Conservation (phyloP, 2,797 vertebrate species). For the Micromesistius poutassou region DNA sequence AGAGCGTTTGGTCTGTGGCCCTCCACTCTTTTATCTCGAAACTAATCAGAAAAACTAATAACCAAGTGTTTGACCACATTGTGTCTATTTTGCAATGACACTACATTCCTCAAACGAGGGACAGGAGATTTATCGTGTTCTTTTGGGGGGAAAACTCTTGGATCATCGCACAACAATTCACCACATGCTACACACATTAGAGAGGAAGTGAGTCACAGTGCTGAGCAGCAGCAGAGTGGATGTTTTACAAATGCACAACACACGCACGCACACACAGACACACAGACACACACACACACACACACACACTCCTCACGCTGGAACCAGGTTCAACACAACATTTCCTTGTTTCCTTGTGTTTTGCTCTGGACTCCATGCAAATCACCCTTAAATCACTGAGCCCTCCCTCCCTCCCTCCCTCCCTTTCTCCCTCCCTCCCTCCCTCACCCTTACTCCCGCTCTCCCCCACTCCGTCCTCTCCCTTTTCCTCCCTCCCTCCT, state of each 20-base stretch:
- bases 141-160: constrained; percentile 39
- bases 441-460: background rate
- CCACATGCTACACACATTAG: constrained; percentile 64
- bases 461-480: constrained; percentile 13
- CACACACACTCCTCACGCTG: background rate
- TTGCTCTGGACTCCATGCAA: constrained; percentile 55
- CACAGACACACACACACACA: background rate
- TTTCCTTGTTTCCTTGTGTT: constrained; percentile 64
- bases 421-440: background rate
- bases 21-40: background rate
- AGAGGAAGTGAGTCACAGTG: constrained; percentile 46
- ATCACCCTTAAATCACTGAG: constrained; percentile 57
- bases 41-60: background rate
- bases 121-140: constrained; percentile 47
- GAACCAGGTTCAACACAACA: constrained; percentile 32
- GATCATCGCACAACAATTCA: constrained; percentile 48
- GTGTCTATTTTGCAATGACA: constrained; percentile 30
- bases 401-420: background rate
- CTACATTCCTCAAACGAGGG: constrained; percentile 5
- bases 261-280: constrained; percentile 6
- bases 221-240: constrained; percentile 35
- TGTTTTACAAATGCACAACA: constrained; percentile 25
- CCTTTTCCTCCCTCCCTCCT: background rate
- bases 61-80: background rate
- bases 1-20: background rate